Percentiles rank a stretch among this genome's conserved stretches.
These are phyloP conservation scores for Platycheirus rosarum DNA, from an alignment of 2,888 invertebrate species.

Conservation along the genomic window DNA sequence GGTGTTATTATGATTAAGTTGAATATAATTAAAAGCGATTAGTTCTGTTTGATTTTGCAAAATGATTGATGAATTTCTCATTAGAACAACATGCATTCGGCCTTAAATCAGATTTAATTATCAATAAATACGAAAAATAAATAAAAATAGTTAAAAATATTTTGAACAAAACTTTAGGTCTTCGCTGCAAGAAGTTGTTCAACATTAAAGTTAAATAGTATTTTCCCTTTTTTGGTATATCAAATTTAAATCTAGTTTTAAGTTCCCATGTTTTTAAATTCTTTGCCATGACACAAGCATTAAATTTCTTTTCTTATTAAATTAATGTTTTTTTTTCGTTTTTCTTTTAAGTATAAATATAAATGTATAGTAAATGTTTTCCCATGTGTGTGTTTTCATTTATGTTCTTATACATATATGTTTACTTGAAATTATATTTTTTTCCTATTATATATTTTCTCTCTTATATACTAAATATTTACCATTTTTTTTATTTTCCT, in stretches of 20 bases:
- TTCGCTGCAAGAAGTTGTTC: neutral
- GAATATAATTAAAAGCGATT: conserved; percentile 1
- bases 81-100: neutral
- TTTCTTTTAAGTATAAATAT: conserved; percentile 65
- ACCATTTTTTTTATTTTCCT: conserved; percentile 39
- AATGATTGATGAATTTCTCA: neutral
- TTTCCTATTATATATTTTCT: conserved; percentile 12
- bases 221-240: neutral
- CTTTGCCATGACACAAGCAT: conserved; percentile 9
- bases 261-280: conserved; percentile 49
- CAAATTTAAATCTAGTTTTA: conserved; percentile 27
- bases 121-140: neutral
- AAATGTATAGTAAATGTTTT: conserved; percentile 72
- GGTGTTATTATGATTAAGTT: neutral
- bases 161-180: too few species aligned
- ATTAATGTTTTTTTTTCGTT: conserved; percentile 19
- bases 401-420: conserved; percentile 45
- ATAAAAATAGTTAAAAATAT: too few species aligned
- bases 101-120: neutral
- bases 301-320: conserved; percentile 25
- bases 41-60: neutral
- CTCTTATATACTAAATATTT: conserved; percentile 53
- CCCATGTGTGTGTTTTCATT: conserved; percentile 62
- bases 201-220: neutral
- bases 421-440: conserved; percentile 47